phyloP scores from a whole-genome alignment of 1,140 invertebrate species.

The Muscidifurax raptorellus region DNA sequence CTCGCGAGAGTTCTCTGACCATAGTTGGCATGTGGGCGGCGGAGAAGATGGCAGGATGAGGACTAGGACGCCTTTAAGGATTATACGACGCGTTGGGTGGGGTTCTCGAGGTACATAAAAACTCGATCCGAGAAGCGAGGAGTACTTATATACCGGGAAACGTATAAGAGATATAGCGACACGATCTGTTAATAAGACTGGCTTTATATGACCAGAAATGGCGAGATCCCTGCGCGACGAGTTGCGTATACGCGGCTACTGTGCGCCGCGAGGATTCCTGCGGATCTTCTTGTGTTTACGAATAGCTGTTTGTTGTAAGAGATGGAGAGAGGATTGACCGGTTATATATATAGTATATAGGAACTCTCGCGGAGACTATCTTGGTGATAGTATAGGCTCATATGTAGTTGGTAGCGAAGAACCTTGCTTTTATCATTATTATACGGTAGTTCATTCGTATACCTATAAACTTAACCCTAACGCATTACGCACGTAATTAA shows the following conservation, averaged over 20 bases:
- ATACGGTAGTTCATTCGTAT: too few relatives aligned
- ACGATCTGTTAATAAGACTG: slow-evolving; percentile 35
- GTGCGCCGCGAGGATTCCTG: not conserved
- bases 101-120: not conserved
- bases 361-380: too few relatives aligned
- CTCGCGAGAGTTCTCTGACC: slow-evolving; percentile 51
- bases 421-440: too few relatives aligned
- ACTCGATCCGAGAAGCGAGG: not conserved
- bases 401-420: too few relatives aligned
- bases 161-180: not conserved
- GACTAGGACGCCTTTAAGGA: slow-evolving; percentile 45
- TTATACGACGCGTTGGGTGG: not conserved
- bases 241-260: not conserved
- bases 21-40: slow-evolving; percentile 61
- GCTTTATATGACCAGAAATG: slow-evolving; percentile 27
- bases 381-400: not conserved
- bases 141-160: slow-evolving; percentile 27
- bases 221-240: too few relatives aligned
- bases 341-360: not conserved
- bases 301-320: not conserved
- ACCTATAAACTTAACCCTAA: too few relatives aligned
- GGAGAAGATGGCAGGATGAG: slow-evolving; percentile 25
- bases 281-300: not conserved
- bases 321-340: not conserved
- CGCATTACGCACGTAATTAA: not conserved